Evolutionary conservation across 2,888 invertebrate species (phyloP), one percentile per base, ranked within the genome.

Genomic region (Caenorhabditis angaria): DNA sequence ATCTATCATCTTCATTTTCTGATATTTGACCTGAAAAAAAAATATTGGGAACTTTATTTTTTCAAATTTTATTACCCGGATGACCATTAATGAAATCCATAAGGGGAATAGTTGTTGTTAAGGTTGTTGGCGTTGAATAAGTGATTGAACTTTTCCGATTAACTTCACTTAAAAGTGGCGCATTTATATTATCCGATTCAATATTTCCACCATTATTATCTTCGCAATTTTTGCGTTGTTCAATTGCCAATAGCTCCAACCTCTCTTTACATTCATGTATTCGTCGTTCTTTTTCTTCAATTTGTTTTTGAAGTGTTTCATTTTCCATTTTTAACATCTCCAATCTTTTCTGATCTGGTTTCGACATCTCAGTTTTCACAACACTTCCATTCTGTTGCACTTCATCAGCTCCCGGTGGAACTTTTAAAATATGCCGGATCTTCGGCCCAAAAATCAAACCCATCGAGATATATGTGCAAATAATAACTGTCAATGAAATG

Each of bases 381-480:
- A 65, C 54, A 24, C 65, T 77, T n/a, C 76, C 78, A 66, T 72
- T 78, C 8, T 61, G 62, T 47, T 77, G 75, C 18, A 79, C 62
- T 54, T 82, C 76, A 54, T 77, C 77, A 18, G 70, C 77, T 57
- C 70, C 70, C 56, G 74, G 76, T 24, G 80, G 82, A 1, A 80
- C 78, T 64, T 76, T 73, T 58, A 80, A 70, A 48, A 94, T 85
- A 93, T 94, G 81, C 92, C 94, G 89, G 85, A 94, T 95, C 92
- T 99, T 99, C 82, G 97, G 97, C 87, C 96, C 93, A 90, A 97
- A 99, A 88, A 99, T 94, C 84, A 99, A 92, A 65, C 97, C 94
- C 94, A 99, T 95, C 88, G 97, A 96, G 74, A 99, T 92, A 90
- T 96, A 96, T 90, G 95, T 95, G 90, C 97, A 97, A 90, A 97